Base-by-base conservation (phyloP, 2,113 vertebrate species). In the Ictidomys tridecemlineatus region DNA sequence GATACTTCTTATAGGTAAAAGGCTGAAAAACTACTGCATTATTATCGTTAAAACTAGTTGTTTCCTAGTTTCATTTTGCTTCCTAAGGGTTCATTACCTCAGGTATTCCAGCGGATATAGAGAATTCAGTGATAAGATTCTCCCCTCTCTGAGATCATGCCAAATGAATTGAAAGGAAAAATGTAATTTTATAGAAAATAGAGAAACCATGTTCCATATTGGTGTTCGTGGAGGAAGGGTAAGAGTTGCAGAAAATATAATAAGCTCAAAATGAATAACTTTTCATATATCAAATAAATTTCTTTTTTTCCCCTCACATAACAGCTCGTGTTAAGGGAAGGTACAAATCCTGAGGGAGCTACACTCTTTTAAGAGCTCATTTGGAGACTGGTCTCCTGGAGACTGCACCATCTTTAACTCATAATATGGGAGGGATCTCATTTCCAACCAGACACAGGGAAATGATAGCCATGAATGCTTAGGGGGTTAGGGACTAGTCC, bases 331-430 rank as follows among this genome's bases (percentile, higher is more conserved):
- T 70, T 58, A 63, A 73, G 12, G 61, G 67, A 93, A 77, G 53
- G 30, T 17, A 10, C 5, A 32, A 13, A 34, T 37, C 30, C 17
- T 77, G n/a, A 70, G 56, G 61, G 30, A 61, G 14, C 18, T 14
- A 13, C 20, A 4, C 5, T 95, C 20, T 4, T 70, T 24, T 11
- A 10, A 24, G 34, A 42, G 39, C 39, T 61, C 20, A 53, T 26
- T 28, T 26, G n/a, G n/a, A 22, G 4, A 45, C 14, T 20, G 14
- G 32, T 70, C n/a, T 58, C 51, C 45, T 12, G 24, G 51, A 77
- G 32, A 39, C 2, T 1, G 30, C 13, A 8, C 24, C 6, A 1
- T 13, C 53, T 39, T 8, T 51, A 37, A 45, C 3, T 24, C 6
- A 28, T 72, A 20, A 58, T 34, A 69, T 30, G n/a, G 4, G 37